These are phyloP conservation scores for Zaprionus africanus DNA, from an alignment of 1,140 invertebrate genomes.

Conservation along the genomic window DNA sequence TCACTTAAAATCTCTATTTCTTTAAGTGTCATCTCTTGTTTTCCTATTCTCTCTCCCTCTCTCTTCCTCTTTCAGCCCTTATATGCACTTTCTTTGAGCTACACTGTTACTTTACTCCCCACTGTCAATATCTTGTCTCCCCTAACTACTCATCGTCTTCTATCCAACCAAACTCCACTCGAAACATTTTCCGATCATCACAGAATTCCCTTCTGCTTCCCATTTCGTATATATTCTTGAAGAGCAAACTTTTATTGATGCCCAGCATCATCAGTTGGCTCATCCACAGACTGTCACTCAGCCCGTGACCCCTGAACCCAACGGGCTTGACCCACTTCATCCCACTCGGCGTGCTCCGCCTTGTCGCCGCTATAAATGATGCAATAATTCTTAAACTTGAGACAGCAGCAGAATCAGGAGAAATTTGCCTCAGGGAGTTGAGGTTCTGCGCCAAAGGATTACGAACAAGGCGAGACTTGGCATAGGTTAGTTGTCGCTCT, in stretches of 20 bases:
- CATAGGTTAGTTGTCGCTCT: slow-evolving; percentile 36
- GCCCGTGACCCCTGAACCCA: not conserved
- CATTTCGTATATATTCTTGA: not conserved
- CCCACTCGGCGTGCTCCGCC: slow-evolving; percentile 15
- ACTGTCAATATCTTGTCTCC: no score
- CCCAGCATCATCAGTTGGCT: slow-evolving; percentile 15
- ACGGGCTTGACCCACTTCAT: not conserved
- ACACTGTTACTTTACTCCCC: no score
- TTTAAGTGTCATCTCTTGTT: no score
- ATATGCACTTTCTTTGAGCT: no score
- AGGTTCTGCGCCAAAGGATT: slow-evolving; percentile 56
- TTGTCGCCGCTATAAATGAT: slow-evolving; percentile 45
- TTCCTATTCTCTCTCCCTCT: no score
- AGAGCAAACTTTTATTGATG: slow-evolving; percentile 14
- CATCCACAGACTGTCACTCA: slow-evolving; percentile 21
- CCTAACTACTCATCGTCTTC: no score
- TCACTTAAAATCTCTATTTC: no score
- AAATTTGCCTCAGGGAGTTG: slow-evolving; percentile 65
- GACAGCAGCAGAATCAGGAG: slow-evolving; percentile 60
- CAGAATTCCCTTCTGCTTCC: not conserved
- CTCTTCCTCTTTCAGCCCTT: no score
- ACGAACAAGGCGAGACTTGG: slow-evolving; percentile 18
- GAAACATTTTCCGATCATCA: not conserved
- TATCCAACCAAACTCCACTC: no score
- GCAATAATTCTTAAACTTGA: slow-evolving; percentile 65